Conservation (phyloP, 2,113 vertebrate species). For the Smithornis capensis region DNA sequence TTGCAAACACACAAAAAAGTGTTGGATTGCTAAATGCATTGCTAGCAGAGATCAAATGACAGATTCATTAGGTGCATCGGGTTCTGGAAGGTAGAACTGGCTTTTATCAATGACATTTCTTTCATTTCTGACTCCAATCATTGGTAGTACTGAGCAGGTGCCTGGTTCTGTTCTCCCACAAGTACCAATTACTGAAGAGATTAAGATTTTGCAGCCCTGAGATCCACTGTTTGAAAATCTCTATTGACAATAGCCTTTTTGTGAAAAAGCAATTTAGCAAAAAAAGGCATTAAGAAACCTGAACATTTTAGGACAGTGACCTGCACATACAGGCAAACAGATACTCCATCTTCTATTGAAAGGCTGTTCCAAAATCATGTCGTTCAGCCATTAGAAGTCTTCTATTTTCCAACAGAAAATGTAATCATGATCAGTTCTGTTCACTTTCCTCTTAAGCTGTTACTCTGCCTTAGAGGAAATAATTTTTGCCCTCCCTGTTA, state of each 20-base stretch:
- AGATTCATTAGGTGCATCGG: neutral
- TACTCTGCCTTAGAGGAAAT: neutral
- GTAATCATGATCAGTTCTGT: neutral
- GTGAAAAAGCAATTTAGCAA: neutral
- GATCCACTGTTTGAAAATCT: neutral
- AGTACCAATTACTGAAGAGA: neutral
- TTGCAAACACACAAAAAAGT: neutral
- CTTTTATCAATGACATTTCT: neutral
- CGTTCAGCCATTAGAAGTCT: neutral
- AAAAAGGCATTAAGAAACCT: neutral
- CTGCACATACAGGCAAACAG: neutral
- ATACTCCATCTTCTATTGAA: neutral
- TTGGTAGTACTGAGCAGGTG: neutral
- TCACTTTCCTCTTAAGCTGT: neutral
- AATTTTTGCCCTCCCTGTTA: neutral
- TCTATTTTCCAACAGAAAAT: neutral
- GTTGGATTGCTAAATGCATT: neutral
- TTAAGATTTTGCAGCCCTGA: neutral
- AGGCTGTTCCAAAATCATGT: neutral
- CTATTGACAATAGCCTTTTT: neutral
- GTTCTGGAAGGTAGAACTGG: neutral
- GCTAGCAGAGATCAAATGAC: neutral
- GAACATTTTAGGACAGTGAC: neutral
- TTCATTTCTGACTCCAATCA: neutral
- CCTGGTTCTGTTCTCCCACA: neutral